phyloP scores from a whole-genome alignment of 1,140 invertebrate genomes.

The Pogonomyrmex californicus region DNA sequence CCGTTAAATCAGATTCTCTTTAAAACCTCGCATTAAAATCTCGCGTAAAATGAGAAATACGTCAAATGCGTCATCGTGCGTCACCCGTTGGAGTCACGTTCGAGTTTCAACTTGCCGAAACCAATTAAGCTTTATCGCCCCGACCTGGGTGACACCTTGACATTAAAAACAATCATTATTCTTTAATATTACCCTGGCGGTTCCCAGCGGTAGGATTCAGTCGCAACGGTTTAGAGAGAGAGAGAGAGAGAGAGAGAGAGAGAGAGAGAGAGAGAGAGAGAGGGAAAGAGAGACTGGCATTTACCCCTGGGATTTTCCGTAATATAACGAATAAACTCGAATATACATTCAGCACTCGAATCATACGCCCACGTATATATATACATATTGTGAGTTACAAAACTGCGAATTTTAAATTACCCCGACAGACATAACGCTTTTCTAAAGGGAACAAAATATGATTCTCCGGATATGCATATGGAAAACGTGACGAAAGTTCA shows the following conservation, averaged over 20 bases:
- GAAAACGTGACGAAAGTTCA: conserved; percentile 12
- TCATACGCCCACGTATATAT: background rate
- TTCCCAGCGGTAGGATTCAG: background rate
- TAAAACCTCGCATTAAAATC: background rate
- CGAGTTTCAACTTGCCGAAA: background rate
- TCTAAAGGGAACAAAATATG: background rate
- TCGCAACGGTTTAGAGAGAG: background rate
- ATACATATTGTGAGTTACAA: too few species aligned
- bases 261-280: too few species aligned
- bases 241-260: too few species aligned
- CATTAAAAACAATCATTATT: conserved; percentile 32
- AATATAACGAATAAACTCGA: conserved; percentile 20
- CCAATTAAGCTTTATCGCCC: conserved; percentile 3
- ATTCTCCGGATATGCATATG: background rate
- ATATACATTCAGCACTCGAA: conserved; percentile 4
- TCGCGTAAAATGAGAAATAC: background rate
- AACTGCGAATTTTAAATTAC: conserved; percentile 15
- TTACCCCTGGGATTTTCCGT: background rate
- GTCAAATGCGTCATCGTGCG: conserved; percentile 2
- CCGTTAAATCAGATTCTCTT: background rate
- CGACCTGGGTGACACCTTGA: background rate
- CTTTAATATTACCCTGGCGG: background rate
- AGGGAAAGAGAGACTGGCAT: background rate
- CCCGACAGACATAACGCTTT: background rate
- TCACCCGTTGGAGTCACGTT: background rate